Conservation (phyloP, 2,113 vertebrate species). For the Myrmophylax atrothorax region DNA sequence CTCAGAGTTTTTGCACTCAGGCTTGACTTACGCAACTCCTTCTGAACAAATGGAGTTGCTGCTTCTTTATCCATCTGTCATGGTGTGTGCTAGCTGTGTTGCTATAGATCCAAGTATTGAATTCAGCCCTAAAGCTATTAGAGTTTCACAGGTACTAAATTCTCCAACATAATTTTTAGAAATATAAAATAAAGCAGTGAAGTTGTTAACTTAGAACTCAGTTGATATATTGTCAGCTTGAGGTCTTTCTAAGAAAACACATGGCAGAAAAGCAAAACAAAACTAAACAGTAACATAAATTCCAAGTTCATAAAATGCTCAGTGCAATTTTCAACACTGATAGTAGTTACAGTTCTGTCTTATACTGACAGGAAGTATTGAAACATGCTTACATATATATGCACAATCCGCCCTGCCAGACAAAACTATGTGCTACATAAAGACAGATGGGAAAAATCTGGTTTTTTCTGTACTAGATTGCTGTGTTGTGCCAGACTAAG, state of each 20-base stretch:
- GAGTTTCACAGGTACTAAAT: conserved; percentile 46
- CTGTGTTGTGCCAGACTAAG: not conserved
- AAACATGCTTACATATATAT: not conserved
- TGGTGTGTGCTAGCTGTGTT: not conserved
- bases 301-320: conserved; percentile 36
- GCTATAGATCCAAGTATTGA: not conserved
- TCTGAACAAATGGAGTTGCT: not conserved
- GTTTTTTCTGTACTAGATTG: not conserved
- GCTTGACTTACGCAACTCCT: not conserved
- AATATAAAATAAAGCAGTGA: conserved; percentile 53
- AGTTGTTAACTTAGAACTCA: conserved; percentile 24
- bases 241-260: conserved; percentile 42
- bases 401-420: not conserved
- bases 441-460: not conserved
- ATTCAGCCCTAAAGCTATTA: conserved; percentile 12
- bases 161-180: conserved; percentile 29
- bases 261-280: conserved; percentile 49
- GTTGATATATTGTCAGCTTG: conserved; percentile 36
- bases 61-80: not conserved
- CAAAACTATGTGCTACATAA: not conserved
- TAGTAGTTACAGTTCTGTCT: not conserved
- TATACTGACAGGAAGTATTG: conserved; percentile 7
- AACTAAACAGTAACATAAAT: conserved; percentile 46
- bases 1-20: not conserved
- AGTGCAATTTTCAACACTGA: conserved; percentile 7